phyloP scores from a whole-genome alignment of 2,888 invertebrate species.

The Metellina segmentata region DNA sequence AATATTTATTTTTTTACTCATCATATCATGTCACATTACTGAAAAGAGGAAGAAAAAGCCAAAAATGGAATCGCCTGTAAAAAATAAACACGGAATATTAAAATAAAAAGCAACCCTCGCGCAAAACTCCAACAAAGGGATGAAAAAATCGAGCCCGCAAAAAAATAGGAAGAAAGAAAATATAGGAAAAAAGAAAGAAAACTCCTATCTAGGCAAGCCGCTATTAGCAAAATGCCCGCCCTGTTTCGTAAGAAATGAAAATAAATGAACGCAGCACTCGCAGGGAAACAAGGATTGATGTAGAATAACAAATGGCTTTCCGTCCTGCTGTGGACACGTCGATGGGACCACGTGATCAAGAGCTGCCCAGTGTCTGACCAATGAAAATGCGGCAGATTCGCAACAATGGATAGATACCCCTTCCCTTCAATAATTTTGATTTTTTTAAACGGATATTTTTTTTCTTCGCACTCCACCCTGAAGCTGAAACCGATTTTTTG shows the following conservation, averaged over 20 bases:
- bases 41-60: neutral
- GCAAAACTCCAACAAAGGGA: constrained; percentile 36
- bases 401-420: constrained; percentile 65
- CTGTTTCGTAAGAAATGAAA: constrained; percentile 73
- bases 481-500: constrained; percentile 59
- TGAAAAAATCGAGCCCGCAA: constrained; percentile 47
- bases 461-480: constrained; percentile 59
- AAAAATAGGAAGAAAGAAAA: constrained; percentile 12
- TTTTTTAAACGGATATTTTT: constrained; percentile 35
- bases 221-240: constrained; percentile 75
- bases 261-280: constrained; percentile 64
- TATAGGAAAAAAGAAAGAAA: constrained; percentile 34
- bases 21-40: constrained; percentile 34
- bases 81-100: constrained; percentile 33
- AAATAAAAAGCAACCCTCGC: constrained; percentile 43
- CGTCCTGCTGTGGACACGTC: constrained; percentile 71
- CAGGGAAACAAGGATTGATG: constrained; percentile 21
- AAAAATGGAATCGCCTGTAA: constrained; percentile 1
- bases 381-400: constrained; percentile 63
- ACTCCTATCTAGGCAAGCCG: constrained; percentile 63
- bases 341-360: constrained; percentile 74
- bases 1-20: constrained; percentile 37
- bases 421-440: constrained; percentile 65
- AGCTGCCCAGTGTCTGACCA: constrained; percentile 75
- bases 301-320: constrained; percentile 73